Conservation (phyloP, 2,888 invertebrate species). For the Ophion obscuratus region DNA sequence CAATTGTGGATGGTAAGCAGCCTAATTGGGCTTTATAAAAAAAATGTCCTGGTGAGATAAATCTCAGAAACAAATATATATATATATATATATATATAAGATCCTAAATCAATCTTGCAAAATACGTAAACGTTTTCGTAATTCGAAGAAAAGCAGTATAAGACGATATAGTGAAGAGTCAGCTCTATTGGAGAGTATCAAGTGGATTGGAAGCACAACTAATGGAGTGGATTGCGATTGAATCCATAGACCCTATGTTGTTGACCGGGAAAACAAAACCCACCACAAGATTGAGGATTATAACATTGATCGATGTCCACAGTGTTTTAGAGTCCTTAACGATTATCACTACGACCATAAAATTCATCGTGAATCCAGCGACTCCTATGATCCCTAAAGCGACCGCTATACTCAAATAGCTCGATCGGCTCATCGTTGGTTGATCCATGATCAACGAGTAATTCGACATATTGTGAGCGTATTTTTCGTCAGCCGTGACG, state of each 20-base stretch:
- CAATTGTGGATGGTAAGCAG: neutral
- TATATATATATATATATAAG: neutral
- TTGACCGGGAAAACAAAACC: constrained; percentile 52
- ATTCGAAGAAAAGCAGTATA: no score
- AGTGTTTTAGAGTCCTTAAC: constrained; percentile 89
- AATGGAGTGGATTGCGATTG: neutral
- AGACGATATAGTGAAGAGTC: no score
- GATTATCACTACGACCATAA: constrained; percentile 89
- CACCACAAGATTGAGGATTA: constrained; percentile 89
- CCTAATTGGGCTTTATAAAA: neutral
- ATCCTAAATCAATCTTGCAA: neutral
- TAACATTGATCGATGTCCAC: constrained; percentile 90
- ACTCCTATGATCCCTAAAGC: constrained; percentile 88
- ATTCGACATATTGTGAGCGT: constrained; percentile 34
- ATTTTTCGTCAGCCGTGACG: neutral
- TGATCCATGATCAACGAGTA: constrained; percentile 52
- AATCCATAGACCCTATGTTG: neutral
- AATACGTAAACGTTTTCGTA: neutral
- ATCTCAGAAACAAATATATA: neutral
- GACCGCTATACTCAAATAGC: constrained; percentile 86
- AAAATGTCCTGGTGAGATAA: neutral
- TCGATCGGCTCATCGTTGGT: constrained; percentile 85
- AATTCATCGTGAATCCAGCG: constrained; percentile 88
- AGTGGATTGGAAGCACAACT: neutral
- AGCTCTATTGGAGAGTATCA: no score